Conservation (phyloP, 2,113 vertebrate genomes). For the Oreochromis aureus region DNA sequence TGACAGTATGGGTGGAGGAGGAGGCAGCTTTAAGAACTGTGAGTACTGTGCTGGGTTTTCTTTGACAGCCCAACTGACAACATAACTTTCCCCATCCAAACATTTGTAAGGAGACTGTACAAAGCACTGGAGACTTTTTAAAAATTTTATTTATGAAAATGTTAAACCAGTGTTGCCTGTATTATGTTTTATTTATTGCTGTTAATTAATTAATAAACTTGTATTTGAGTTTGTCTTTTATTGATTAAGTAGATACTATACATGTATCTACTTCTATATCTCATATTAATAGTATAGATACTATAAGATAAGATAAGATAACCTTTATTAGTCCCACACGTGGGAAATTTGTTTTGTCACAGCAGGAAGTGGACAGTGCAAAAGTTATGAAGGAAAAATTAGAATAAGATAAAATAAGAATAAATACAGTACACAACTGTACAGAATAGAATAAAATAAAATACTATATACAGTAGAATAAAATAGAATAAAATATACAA, state of each 20-base stretch:
- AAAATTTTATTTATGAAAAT: neutral
- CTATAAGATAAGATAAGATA: too few relatives aligned
- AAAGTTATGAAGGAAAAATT: too few relatives aligned
- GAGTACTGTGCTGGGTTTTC: slow-evolving; percentile 3
- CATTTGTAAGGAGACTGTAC: neutral
- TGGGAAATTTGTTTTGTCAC: too few relatives aligned
- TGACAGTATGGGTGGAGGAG: slow-evolving; percentile 78
- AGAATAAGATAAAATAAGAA: too few relatives aligned
- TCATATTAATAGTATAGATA: neutral
- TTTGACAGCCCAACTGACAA: neutral
- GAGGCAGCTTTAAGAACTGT: slow-evolving; percentile 82
- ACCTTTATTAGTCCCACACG: too few relatives aligned
- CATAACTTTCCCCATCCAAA: neutral
- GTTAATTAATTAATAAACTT: neutral
- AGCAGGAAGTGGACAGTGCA: too few relatives aligned
- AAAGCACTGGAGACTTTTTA: neutral
- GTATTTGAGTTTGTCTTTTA: neutral
- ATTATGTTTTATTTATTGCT: neutral
- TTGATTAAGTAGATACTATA: neutral
- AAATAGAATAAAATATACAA: too few relatives aligned
- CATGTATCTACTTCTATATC: neutral
- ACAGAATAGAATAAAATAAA: too few relatives aligned
- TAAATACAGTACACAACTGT: too few relatives aligned
- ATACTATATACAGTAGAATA: too few relatives aligned
- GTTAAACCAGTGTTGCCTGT: neutral